Percentiles rank a stretch among this genome's conserved stretches.
These are phyloP conservation scores for Heliocidaris erythrogramma DNA, from an alignment of 35 echinoderm and acorn worm species.

Conservation along the genomic window DNA sequence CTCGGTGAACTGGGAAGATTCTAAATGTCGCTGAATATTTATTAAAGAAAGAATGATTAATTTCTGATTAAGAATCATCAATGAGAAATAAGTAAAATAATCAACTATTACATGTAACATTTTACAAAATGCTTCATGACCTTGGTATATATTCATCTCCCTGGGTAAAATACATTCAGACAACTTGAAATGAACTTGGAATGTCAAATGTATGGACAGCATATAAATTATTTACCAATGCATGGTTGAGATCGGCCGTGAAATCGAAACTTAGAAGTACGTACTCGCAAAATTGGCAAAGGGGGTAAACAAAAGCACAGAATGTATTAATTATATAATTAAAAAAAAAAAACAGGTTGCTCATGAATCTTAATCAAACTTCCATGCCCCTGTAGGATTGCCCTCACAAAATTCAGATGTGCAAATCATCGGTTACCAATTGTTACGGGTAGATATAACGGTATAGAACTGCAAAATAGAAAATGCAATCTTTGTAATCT, in stretches of 20 bases:
- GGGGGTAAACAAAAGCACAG: background rate
- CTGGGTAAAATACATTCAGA: too few species aligned
- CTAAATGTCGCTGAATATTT: background rate
- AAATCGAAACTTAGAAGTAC: background rate
- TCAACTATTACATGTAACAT: slow-evolving; percentile 7
- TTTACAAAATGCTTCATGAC: background rate
- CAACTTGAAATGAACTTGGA: too few species aligned
- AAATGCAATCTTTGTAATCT: background rate
- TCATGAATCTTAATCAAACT: slow-evolving; percentile 6
- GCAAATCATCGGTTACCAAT: slow-evolving; percentile 22
- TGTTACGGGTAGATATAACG: background rate
- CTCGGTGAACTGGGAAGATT: slow-evolving; percentile 13
- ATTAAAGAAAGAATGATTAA: background rate
- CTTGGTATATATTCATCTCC: too few species aligned
- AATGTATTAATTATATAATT: slow-evolving; percentile 8
- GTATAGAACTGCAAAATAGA: background rate
- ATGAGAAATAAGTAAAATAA: background rate
- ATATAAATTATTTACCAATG: background rate
- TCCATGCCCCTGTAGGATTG: background rate
- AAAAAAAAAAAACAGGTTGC: background rate
- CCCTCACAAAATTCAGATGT: too few species aligned
- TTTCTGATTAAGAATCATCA: background rate
- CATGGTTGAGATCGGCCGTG: background rate
- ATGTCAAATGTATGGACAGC: background rate
- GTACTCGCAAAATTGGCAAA: background rate